Conservation (phyloP, 2,113 vertebrate species). For the Lepisosteus oculatus region DNA sequence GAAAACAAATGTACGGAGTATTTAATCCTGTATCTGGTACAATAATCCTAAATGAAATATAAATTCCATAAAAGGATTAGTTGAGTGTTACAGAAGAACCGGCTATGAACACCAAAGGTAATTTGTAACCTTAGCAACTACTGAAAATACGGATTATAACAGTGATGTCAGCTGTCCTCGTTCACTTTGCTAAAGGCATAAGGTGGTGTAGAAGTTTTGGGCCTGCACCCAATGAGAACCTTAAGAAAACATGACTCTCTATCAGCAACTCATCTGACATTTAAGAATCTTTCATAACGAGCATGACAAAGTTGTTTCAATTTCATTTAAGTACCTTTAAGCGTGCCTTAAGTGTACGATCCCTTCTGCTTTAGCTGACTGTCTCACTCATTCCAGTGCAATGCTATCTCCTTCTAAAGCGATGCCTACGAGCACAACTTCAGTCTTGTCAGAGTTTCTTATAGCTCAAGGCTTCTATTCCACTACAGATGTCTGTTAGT, state of each 20-base stretch:
- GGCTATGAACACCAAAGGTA: constrained; percentile 86
- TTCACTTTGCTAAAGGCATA: constrained; percentile 53
- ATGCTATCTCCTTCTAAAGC: not conserved
- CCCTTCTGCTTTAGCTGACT: not conserved
- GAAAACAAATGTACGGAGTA: constrained; percentile 45
- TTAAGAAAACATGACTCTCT: not conserved
- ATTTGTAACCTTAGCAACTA: constrained; percentile 97
- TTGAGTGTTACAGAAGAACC: constrained; percentile 81
- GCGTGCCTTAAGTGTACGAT: not conserved
- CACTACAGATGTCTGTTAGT: not conserved
- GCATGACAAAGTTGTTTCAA: not conserved
- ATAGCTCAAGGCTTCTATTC: not conserved
- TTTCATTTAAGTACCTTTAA: not conserved
- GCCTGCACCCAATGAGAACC: not conserved
- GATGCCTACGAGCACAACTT: too few species aligned
- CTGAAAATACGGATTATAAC: constrained; percentile 88
- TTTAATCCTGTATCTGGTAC: constrained; percentile 66
- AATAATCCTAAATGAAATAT: constrained; percentile 77
- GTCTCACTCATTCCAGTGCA: not conserved
- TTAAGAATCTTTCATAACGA: not conserved
- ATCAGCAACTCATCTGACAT: not conserved
- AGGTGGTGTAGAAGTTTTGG: constrained; percentile 29
- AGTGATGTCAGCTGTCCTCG: constrained; percentile 74
- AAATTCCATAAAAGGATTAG: constrained; percentile 76
- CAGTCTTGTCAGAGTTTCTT: not conserved